A percentile compares a stretch with the other conserved stretches of the same genome.
phyloP scores from a whole-genome alignment of 1,140 invertebrate species.

The Drosophila pallidifrons region DNA sequence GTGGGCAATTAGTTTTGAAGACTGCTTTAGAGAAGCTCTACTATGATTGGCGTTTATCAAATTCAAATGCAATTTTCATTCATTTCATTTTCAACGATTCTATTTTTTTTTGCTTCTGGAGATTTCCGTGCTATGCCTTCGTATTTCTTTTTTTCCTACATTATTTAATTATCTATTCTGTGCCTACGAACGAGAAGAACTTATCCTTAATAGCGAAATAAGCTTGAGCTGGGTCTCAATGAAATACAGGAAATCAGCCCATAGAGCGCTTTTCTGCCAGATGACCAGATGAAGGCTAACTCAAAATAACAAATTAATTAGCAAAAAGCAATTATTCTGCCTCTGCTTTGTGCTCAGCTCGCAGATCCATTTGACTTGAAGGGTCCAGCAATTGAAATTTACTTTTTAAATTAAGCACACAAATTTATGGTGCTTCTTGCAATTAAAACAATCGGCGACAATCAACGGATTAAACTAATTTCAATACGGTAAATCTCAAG shows the following conservation, averaged over 20 bases:
- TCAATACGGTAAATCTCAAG: slow-evolving; percentile 14
- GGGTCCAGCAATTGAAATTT: slow-evolving; percentile 48
- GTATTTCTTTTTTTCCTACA: not conserved
- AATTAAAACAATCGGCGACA: slow-evolving; percentile 8
- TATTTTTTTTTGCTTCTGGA: not conserved
- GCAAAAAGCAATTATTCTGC: slow-evolving; percentile 69
- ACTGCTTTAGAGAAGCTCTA: slow-evolving; percentile 8
- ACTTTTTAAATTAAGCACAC: slow-evolving; percentile 29
- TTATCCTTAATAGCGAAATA: slow-evolving; percentile 63
- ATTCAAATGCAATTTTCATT: slow-evolving; percentile 82
- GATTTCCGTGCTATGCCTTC: not conserved
- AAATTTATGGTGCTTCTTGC: slow-evolving; percentile 26
- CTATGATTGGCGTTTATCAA: slow-evolving; percentile 64
- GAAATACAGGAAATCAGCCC: slow-evolving; percentile 39
- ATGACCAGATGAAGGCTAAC: slow-evolving; percentile 55
- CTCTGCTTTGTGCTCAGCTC: slow-evolving; percentile 17
- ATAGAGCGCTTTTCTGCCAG: slow-evolving; percentile 20
- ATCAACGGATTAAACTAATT: slow-evolving; percentile 15
- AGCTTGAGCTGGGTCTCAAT: slow-evolving; percentile 26
- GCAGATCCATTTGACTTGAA: slow-evolving; percentile 49
- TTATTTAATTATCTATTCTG: slow-evolving; percentile 72
- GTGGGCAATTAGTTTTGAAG: slow-evolving; percentile 42
- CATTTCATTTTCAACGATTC: slow-evolving; percentile 7
- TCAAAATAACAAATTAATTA: slow-evolving; percentile 81
- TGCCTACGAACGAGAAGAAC: slow-evolving; percentile 52